Percentiles rank a stretch among this genome's conserved stretches.
These are phyloP conservation scores for Cepaea nemoralis DNA, from an alignment of 1,140 invertebrate genomes.

Conservation along the genomic window DNA sequence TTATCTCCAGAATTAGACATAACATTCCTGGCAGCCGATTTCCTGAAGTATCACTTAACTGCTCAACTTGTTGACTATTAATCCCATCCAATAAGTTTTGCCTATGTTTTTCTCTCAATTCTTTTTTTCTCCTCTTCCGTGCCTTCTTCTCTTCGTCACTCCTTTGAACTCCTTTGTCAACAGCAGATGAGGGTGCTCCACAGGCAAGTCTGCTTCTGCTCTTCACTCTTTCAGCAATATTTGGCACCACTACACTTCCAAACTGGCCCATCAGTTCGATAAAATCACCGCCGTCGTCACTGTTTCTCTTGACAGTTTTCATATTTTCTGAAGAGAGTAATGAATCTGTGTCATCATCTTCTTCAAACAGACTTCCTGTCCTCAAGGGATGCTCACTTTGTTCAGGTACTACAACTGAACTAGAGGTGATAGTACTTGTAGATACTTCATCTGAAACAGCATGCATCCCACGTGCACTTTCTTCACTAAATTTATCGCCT, in stretches of 20 bases:
- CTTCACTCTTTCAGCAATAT: conserved; percentile 37
- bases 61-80: background rate
- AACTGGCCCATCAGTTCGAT: background rate
- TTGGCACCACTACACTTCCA: conserved; percentile 9
- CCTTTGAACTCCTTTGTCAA: background rate
- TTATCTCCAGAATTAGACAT: background rate
- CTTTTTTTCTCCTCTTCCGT: background rate
- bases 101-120: background rate
- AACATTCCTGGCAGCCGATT: background rate
- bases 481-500: background rate
- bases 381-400: background rate
- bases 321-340: background rate
- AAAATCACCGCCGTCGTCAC: background rate
- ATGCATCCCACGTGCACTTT: background rate
- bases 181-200: background rate
- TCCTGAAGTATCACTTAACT: background rate
- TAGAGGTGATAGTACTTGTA: background rate
- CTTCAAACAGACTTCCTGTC: background rate
- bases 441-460: background rate
- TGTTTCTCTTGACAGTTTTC: background rate
- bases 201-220: background rate
- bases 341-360: background rate
- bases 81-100: background rate
- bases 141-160: background rate
- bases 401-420: background rate